A percentile compares a stretch with the other conserved stretches of the same genome.
Conservation (phyloP, 2,888 invertebrate species). For the Drosophila subsilvestris region DNA sequence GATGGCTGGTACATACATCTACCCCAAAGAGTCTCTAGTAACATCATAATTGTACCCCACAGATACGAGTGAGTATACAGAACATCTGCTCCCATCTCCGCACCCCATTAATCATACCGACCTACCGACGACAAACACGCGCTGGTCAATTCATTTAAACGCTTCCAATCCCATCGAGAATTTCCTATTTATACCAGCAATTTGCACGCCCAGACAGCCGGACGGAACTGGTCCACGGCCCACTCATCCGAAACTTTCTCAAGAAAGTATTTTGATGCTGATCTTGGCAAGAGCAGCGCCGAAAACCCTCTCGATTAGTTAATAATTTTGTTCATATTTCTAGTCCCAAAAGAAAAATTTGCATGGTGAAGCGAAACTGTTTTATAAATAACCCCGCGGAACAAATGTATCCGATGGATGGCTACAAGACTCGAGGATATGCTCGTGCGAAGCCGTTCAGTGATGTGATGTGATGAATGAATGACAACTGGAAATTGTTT, state of each 20-base stretch:
- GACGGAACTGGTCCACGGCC: slow-evolving; percentile 53
- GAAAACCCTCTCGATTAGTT: slow-evolving; percentile 26
- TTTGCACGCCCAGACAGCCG: slow-evolving; percentile 29
- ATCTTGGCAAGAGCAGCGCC: neutral
- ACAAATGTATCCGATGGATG: slow-evolving; percentile 57
- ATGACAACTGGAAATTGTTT: slow-evolving; percentile 70
- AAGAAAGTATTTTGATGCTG: neutral
- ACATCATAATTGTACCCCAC: slow-evolving; percentile 10
- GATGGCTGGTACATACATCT: too few relatives aligned
- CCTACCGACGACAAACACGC: slow-evolving; percentile 56
- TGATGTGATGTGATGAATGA: slow-evolving; percentile 67
- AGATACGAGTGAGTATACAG: slow-evolving; percentile 15
- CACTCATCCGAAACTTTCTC: slow-evolving; percentile 38
- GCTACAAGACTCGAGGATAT: slow-evolving; percentile 33
- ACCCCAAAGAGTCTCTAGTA: neutral
- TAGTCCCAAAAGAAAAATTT: slow-evolving; percentile 24
- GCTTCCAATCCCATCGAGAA: slow-evolving; percentile 25
- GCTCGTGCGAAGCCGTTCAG: slow-evolving; percentile 16
- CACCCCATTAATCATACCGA: slow-evolving; percentile 59
- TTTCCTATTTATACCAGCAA: slow-evolving; percentile 47
- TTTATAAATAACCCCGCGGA: slow-evolving; percentile 59
- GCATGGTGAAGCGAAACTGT: slow-evolving; percentile 53
- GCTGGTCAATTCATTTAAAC: slow-evolving; percentile 56
- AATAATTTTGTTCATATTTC: slow-evolving; percentile 29
- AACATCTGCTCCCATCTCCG: slow-evolving; percentile 49